These are phyloP conservation scores for Hirudinaria manillensis DNA, from an alignment of 2,888 invertebrate genomes.

Conservation along the genomic window DNA sequence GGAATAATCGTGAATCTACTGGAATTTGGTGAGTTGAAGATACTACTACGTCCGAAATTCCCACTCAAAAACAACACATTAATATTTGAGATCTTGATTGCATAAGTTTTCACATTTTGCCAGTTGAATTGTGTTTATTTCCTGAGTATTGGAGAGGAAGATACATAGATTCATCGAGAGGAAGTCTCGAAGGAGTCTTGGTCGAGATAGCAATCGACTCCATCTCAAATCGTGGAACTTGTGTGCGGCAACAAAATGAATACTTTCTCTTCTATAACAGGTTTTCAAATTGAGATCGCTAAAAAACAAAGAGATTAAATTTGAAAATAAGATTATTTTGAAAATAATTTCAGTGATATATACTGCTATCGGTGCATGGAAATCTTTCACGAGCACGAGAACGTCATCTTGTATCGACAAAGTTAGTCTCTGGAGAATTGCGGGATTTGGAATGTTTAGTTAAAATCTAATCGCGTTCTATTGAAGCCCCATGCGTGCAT, in stretches of 20 bases:
- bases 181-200: background rate
- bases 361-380: constrained; percentile 17
- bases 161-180: background rate
- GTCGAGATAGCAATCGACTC: constrained; percentile 8
- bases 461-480: background rate
- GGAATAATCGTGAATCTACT: too few species aligned
- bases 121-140: too few species aligned
- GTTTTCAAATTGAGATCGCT: background rate
- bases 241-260: background rate
- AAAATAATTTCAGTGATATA: background rate
- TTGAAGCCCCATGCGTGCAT: background rate
- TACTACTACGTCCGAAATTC: too few species aligned
- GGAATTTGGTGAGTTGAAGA: too few species aligned
- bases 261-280: constrained; percentile 21
- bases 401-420: constrained; percentile 15
- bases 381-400: constrained; percentile 1
- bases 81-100: too few species aligned
- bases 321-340: too few species aligned
- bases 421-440: background rate
- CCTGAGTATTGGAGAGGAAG: too few species aligned
- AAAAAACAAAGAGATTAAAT: too few species aligned
- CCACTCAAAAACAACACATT: too few species aligned
- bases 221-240: constrained; percentile 7
- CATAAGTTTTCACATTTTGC: too few species aligned
- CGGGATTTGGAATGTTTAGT: background rate